Evolutionary conservation across 1,140 invertebrate species (phyloP).

Genomic region (Panagrolaimus sp.): DNA sequence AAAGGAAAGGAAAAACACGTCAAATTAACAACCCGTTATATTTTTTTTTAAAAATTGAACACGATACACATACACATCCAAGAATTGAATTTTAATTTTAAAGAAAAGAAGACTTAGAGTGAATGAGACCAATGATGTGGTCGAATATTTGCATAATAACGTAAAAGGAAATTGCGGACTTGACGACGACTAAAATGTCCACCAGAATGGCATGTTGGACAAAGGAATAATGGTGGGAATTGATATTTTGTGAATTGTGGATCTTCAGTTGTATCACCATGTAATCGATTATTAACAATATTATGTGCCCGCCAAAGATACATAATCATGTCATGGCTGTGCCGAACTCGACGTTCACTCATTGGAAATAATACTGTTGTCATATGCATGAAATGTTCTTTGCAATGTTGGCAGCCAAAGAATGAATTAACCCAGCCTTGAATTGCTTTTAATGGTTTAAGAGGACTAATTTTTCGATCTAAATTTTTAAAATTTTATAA

Average conservation of each 20-base stretch:
- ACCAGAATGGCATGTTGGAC: conserved; percentile 55
- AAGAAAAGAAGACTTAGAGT: background rate
- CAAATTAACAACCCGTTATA: background rate
- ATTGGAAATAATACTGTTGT: conserved; percentile 57
- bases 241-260: conserved; percentile 59
- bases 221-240: conserved; percentile 58
- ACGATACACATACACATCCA: background rate
- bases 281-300: conserved; percentile 57
- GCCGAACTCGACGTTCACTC: conserved; percentile 54
- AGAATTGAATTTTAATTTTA: background rate
- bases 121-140: conserved; percentile 38
- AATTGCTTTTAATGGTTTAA: conserved; percentile 52
- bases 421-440: conserved; percentile 58
- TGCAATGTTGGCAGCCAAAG: conserved; percentile 57
- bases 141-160: conserved; percentile 53
- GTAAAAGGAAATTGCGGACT: conserved; percentile 57
- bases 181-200: conserved; percentile 57
- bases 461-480: conserved; percentile 44
- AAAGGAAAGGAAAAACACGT: conserved; percentile 1
- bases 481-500: conserved; percentile 20
- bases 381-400: conserved; percentile 58
- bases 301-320: conserved; percentile 59
- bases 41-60: background rate
- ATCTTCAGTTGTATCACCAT: conserved; percentile 56
- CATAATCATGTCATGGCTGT: conserved; percentile 57